Evolutionary conservation across 2,888 invertebrate species (phyloP), one percentile per base, ranked within the genome.

Genomic region (Shargacucullia verbasci): DNA sequence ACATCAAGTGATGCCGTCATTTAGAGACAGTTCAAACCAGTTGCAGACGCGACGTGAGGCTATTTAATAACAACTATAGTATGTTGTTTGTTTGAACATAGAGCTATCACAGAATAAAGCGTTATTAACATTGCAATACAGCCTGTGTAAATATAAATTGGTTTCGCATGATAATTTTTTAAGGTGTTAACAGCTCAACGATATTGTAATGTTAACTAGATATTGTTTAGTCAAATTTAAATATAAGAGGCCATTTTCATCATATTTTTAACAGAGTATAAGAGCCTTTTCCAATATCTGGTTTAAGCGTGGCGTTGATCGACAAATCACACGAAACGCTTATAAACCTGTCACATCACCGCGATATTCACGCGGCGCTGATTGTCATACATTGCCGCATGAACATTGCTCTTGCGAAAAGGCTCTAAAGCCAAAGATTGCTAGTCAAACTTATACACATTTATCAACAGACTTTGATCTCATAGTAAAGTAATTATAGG

Each of bases 131-230:
- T 70, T 66, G 53, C 59, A 66, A 78, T 80, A 83, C 82, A 82
- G 69, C 78, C 73, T 58, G 52, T 92, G 92, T 92, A 92, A 86
- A 92, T 92, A 92, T 76, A 78, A 81, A 81, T 62, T 76, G 76
- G 81, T 86, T 85, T 89, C 90, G 90, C 90, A 89, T 91, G 85
- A 84, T 88, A 50, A 88, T 73, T 81, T 84, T 80, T 73, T 92
- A 92, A 87, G 87, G 81, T 86, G 87, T 89, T 90, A 85, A 83
- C 88, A 87, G 89, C 91, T 92, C 92, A 92, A 92, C 90, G 90
- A 91, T 89, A 87, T 87, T 74, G 73, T 89, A 88, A 85, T 78
- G 81, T 88, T 87, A 86, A 84, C 72, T 83, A 79, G 79, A 70
- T 80, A 85, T 81, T 79, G 60, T 87, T 86, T 88, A 88, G 84